These are phyloP conservation scores for Achlya flavicornis DNA, from an alignment of 2,888 invertebrate genomes.

Conservation along the genomic window DNA sequence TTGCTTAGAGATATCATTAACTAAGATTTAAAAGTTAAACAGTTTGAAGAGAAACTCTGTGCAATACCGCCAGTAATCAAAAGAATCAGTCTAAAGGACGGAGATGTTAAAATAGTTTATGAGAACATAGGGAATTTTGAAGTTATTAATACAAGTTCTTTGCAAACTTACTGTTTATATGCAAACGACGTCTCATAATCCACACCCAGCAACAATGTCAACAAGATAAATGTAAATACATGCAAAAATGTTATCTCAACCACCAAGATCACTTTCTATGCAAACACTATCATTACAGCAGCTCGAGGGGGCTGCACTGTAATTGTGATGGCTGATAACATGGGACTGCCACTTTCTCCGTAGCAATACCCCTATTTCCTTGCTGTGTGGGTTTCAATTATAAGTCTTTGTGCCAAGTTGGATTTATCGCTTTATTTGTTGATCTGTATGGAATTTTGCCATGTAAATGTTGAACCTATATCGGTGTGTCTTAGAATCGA, in stretches of 20 bases:
- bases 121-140: no score
- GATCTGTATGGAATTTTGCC: not conserved
- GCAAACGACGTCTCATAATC: no score
- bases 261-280: constrained; percentile 55
- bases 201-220: not conserved
- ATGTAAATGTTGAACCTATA: no score
- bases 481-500: no score
- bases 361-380: constrained; percentile 24
- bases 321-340: constrained; percentile 55
- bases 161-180: not conserved
- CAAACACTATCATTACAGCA: constrained; percentile 60
- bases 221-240: constrained; percentile 22
- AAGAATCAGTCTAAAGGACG: no score
- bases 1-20: no score
- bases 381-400: constrained; percentile 15
- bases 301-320: constrained; percentile 35
- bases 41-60: no score
- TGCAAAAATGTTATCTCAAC: constrained; percentile 31
- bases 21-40: no score
- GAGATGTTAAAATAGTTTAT: no score
- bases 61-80: no score
- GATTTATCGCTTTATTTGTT: not conserved
- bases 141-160: no score
- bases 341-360: constrained; percentile 41
- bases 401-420: not conserved